A percentile compares a stretch with the other conserved stretches of the same genome.
Conservation (phyloP, 2,113 vertebrate genomes). For the Carassius carassius region DNA sequence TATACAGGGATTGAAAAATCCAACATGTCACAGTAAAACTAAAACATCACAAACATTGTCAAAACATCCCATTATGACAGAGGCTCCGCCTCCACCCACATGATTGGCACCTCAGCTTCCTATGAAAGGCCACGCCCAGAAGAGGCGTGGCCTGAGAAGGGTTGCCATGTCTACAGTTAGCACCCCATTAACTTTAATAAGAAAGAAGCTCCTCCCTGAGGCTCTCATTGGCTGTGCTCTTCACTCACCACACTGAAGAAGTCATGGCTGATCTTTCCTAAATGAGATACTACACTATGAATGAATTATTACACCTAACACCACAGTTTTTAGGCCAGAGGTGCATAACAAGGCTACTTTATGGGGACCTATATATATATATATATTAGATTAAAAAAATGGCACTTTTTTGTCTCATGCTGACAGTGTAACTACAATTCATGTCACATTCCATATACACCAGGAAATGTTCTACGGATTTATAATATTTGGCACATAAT, state of each 20-base stretch:
- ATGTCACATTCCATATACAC: conserved; percentile 64
- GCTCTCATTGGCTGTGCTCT: conserved; percentile 32
- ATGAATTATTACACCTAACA: conserved; percentile 27
- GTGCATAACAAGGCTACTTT: conserved; percentile 48
- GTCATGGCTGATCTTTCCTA: conserved; percentile 34
- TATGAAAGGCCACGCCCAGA: neutral
- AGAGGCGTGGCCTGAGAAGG: neutral
- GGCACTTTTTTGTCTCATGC: conserved; percentile 74
- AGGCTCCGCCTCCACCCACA: neutral
- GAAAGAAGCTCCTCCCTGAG: conserved; percentile 30
- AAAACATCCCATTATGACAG: neutral
- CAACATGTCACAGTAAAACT: conserved; percentile 28
- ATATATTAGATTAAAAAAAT: conserved; percentile 48
- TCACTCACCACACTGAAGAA: neutral
- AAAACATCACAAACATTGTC: neutral
- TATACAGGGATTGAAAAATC: conserved; percentile 49
- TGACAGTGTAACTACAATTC: conserved; percentile 61
- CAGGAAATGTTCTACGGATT: conserved; percentile 64
- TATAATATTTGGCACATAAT: conserved; percentile 73
- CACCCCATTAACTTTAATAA: neutral
- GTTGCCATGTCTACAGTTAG: neutral
- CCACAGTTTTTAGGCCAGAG: conserved; percentile 28
- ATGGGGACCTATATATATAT: conserved; percentile 46
- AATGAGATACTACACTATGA: neutral
- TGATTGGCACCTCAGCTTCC: conserved; percentile 7